These are phyloP conservation scores for Drosophila mauritiana DNA, from an alignment of 1,140 invertebrate species.

Conservation along the genomic window DNA sequence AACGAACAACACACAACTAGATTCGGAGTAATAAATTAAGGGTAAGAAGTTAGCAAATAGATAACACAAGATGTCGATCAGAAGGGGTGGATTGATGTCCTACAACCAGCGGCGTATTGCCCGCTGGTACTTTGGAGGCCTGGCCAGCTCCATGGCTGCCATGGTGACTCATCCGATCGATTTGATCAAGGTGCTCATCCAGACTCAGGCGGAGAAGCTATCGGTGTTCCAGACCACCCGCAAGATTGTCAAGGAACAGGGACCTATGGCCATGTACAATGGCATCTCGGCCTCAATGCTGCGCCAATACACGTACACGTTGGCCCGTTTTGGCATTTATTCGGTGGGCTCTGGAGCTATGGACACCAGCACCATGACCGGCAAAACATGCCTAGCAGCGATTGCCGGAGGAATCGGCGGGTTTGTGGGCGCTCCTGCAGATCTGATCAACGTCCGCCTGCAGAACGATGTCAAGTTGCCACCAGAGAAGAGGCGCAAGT, in stretches of 20 bases:
- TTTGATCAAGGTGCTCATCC: conserved; percentile 98
- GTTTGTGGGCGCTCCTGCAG: conserved; percentile 54
- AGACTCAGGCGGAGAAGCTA: conserved; percentile 95
- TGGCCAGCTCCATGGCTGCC: conserved; percentile 90
- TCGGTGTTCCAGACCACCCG: conserved; percentile 7
- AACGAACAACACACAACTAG: neutral
- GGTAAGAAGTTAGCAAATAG: neutral
- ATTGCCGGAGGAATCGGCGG: conserved; percentile 41
- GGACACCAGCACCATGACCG: conserved; percentile 48
- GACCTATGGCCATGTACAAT: conserved; percentile 86
- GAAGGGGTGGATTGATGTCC: neutral
- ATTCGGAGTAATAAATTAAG: neutral
- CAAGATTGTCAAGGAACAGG: conserved; percentile 53
- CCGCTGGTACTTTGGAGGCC: conserved; percentile 98
- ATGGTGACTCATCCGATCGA: conserved; percentile 98
- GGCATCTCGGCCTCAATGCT: conserved; percentile 64
- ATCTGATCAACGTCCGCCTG: conserved; percentile 64
- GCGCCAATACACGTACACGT: conserved; percentile 64
- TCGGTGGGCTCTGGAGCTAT: conserved; percentile 26
- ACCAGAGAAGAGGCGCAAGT: conserved; percentile 86
- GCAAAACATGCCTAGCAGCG: conserved; percentile 36
- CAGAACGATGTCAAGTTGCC: conserved; percentile 67
- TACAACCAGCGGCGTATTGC: conserved; percentile 41
- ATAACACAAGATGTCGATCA: neutral
- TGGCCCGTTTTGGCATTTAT: conserved; percentile 64